Base-by-base conservation (phyloP, 1,140 invertebrate genomes). In the Berghia stephanieae region DNA sequence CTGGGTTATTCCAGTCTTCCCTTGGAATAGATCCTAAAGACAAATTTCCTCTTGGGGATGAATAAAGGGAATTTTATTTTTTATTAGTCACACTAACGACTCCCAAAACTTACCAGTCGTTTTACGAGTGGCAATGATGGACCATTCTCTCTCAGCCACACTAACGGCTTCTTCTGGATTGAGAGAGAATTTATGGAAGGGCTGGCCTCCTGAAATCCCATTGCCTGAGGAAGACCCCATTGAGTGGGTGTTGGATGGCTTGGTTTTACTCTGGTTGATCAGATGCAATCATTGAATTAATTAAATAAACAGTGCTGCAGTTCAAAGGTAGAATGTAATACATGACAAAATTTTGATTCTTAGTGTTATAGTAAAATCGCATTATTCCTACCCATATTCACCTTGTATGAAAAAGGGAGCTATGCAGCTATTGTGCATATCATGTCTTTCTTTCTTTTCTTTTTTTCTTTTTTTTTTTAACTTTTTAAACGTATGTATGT, bases 131-230 rank as follows among this genome's bases (percentile, higher is more conserved):
- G 83, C 82, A 27, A 86, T 79, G 34, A 84, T 74, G 13, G 78
- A 79, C 79, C 81, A 84, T 67, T 83, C 82, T 24, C 77, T 78
- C 38, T 81, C 75, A 10, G 73, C 49, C 16, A 77, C 70, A 4
- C 70, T 52, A 13, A 79, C 38, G 16, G 79, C 74, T 24, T 76
- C 70, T 55, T 81, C 82, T 34, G 82, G 82, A 31, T 78, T 80
- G 5, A 84, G 78, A 55, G 44, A 78, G 66, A 84, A 84, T 52
- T 81, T 80, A n/a, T 80, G 75, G 55, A 84, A 78, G 13, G 75
- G 78, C 52, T 79, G 75, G 36, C 68, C 18, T 27, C 38, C 38
- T 16, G 46, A 49, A 49, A 44, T 36, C 16, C 40, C 31, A 18
- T 52, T 55, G 24, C 36, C 2, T 36, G 38, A 46, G 42, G 8